Conservation (phyloP, 2,797 vertebrate genomes). For the Hippocampus kuda region DNA sequence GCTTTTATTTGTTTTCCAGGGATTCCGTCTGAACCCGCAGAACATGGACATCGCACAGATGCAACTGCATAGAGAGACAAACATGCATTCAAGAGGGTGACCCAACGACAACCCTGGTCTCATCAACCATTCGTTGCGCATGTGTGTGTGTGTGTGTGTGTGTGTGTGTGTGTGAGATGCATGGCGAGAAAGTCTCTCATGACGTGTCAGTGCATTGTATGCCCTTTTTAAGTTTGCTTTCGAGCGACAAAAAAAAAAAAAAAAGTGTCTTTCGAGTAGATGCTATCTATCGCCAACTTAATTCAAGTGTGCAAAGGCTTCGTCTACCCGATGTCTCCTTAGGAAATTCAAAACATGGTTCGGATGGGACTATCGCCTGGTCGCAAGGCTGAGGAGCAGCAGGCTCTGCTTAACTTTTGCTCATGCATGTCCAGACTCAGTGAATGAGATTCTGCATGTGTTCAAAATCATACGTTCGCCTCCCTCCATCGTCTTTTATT, state of each 20-base stretch:
- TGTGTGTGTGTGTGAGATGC: constrained; percentile 8
- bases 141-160: neutral
- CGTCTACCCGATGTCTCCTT: neutral
- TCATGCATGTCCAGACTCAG: constrained; percentile 17
- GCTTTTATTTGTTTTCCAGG: constrained; percentile 50
- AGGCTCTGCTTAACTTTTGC: constrained; percentile 16
- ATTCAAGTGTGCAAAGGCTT: constrained; percentile 17
- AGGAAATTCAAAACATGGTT: neutral
- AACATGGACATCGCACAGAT: constrained; percentile 18
- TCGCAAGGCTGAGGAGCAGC: constrained; percentile 19
- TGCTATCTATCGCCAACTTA: constrained; percentile 28
- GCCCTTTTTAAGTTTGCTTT: constrained; percentile 37
- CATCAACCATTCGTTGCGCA: neutral
- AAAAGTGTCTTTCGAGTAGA: constrained; percentile 31
- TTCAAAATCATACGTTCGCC: neutral
- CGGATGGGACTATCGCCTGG: constrained; percentile 1
- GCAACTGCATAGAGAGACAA: neutral
- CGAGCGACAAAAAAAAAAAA: constrained; percentile 13
- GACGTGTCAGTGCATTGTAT: constrained; percentile 49
- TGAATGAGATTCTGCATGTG: neutral
- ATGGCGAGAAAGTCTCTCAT: constrained; percentile 48
- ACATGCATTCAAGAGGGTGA: neutral
- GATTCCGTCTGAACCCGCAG: constrained; percentile 52
- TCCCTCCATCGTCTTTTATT: neutral
- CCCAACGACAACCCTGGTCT: neutral